Percentiles rank a stretch among this genome's conserved stretches.
phyloP scores from a whole-genome alignment of 2,113 vertebrate species.

The Mastomys natalensis region DNA sequence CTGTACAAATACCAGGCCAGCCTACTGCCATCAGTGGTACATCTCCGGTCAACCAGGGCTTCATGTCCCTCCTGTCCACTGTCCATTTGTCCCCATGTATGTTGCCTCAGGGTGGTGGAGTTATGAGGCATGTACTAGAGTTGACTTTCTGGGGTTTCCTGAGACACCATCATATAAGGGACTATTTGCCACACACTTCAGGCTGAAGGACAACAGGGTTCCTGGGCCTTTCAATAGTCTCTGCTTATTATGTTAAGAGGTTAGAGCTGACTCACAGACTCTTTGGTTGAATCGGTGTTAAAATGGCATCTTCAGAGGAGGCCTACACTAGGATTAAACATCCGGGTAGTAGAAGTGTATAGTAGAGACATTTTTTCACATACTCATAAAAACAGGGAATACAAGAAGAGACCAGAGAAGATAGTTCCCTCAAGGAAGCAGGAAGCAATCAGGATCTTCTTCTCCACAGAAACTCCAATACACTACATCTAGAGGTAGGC shows the following conservation, averaged over 20 bases:
- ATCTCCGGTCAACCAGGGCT: background rate
- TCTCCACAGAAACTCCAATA: background rate
- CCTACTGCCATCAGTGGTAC: too few species aligned
- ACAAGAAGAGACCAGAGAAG: background rate
- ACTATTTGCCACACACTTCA: background rate
- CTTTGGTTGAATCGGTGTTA: background rate
- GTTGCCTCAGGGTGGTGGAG: too few species aligned
- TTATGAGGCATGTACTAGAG: accelerated
- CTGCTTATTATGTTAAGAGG: too few species aligned
- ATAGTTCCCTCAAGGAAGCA: background rate
- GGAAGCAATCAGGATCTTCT: background rate
- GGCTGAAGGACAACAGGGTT: background rate
- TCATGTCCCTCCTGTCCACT: background rate
- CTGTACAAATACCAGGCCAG: too few species aligned
- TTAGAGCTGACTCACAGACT: accelerated
- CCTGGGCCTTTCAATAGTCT: background rate
- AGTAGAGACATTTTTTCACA: background rate
- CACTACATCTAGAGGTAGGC: background rate
- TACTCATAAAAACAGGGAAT: too few species aligned
- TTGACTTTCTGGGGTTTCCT: background rate
- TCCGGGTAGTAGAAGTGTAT: background rate
- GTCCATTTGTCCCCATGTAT: background rate
- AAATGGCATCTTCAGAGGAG: background rate
- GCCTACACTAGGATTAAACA: background rate
- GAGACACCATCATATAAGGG: background rate